Evolutionary conservation across 2,113 vertebrate genomes (phyloP).

Genomic region (Erinaceus europaeus): DNA sequence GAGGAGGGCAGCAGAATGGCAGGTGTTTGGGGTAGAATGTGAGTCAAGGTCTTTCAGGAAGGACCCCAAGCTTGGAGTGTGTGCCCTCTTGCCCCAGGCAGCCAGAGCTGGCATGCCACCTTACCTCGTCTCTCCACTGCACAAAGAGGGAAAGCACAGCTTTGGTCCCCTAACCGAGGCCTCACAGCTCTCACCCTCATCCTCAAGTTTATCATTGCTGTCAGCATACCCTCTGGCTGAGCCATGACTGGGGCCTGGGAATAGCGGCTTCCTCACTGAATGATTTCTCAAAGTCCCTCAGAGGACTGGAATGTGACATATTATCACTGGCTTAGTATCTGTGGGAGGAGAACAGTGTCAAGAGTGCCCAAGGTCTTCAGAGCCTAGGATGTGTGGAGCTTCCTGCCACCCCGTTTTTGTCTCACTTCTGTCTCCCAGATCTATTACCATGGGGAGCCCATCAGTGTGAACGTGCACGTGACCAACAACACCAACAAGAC

Average conservation of each 20-base stretch:
- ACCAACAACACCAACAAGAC: conserved; percentile 99
- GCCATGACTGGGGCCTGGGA: neutral
- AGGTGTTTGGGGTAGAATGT: neutral
- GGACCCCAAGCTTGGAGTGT: neutral
- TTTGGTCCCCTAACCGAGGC: no score
- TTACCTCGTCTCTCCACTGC: neutral
- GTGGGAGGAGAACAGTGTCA: no score
- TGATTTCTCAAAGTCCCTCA: no score
- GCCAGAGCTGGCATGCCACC: neutral
- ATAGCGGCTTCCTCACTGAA: no score
- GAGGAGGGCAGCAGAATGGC: neutral
- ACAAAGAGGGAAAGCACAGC: neutral
- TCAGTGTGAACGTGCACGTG: conserved; percentile 96
- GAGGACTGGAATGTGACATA: no score
- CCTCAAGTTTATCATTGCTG: neutral
- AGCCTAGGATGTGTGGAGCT: no score
- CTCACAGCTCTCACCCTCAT: no score
- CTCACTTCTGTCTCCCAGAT: conserved; percentile 81
- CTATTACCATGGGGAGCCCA: conserved; percentile 97
- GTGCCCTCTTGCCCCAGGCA: no score
- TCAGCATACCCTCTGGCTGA: neutral
- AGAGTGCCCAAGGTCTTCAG: no score
- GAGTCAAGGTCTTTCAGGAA: neutral
- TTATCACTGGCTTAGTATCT: no score
- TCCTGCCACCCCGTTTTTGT: neutral